Evolutionary conservation across 1,140 invertebrate species (phyloP), one percentile per base, ranked within the genome.

Genomic region (Drosophila repleta): DNA sequence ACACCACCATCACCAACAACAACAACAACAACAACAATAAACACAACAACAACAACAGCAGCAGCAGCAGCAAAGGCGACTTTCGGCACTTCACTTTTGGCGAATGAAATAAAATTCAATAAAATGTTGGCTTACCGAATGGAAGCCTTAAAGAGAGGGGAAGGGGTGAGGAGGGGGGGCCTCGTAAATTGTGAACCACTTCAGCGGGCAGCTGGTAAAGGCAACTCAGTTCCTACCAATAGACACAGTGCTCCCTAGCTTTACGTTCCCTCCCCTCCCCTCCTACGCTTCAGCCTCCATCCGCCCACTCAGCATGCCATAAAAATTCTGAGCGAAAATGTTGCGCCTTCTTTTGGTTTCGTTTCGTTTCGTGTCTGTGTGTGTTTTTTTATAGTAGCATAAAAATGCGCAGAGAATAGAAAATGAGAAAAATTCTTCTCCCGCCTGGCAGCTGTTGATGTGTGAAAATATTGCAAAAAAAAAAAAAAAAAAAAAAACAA

Each of bases 131-230:
- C 49, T 69, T 15, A 55, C 18, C 37, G 60, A 24, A 48, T 32
- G 43, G 49, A 45, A 13, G 26, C 26, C 45, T n/a, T n/a, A n/a
- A n/a, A n/a, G n/a, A n/a, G n/a, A n/a, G n/a, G n/a, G n/a, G n/a
- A n/a, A n/a, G n/a, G n/a, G 41, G 32, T 35, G 53, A 51, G 11
- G 7, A 11, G 15, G 24, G 51, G 66, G 39, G 74, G 29, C 10
- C 74, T 82, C 82, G 82, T 87, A 85, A 85, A 87, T 87, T 81
- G 87, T 73, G 76, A 82, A 81, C 69, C 78, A 87, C 82, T 85
- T 85, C 81, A 81, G 51, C 74, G 76, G 82, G 75, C 78, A 82
- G 39, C 56, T 74, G 66, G 62, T 69, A 60, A 66, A 65, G 67
- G 67, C 52, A 61, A 52, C 37, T 24, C 39, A 57, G 46, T 35